Conservation (phyloP, 2,113 vertebrate genomes). For the Stegostoma tigrinum region DNA sequence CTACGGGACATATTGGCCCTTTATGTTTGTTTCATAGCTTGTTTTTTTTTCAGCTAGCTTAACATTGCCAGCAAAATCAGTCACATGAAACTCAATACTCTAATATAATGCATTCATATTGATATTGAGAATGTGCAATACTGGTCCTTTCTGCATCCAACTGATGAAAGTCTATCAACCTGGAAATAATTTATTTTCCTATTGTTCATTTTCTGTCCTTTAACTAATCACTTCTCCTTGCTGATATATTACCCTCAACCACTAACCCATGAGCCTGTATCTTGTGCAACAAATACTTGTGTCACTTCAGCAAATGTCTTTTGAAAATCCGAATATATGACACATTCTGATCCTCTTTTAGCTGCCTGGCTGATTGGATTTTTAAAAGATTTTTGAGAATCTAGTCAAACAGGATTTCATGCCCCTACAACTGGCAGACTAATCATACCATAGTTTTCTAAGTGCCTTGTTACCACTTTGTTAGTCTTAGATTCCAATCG, state of each 20-base stretch:
- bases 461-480: background rate
- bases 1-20: background rate
- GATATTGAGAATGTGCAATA: background rate
- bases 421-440: background rate
- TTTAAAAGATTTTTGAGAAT: background rate
- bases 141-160: background rate
- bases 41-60: background rate
- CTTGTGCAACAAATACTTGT: background rate
- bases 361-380: background rate
- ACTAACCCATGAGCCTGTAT: background rate
- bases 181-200: background rate
- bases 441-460: background rate
- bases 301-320: background rate
- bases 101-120: background rate
- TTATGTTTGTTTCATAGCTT: background rate
- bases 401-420: background rate
- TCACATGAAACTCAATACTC: background rate
- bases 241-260: background rate
- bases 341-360: background rate
- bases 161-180: background rate
- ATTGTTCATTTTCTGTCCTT: background rate
- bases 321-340: background rate
- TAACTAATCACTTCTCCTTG: background rate
- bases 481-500: background rate
- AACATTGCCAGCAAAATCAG: background rate